Evolutionary conservation across 2,797 vertebrate genomes (phyloP).

Genomic region (Emys orbicularis): DNA sequence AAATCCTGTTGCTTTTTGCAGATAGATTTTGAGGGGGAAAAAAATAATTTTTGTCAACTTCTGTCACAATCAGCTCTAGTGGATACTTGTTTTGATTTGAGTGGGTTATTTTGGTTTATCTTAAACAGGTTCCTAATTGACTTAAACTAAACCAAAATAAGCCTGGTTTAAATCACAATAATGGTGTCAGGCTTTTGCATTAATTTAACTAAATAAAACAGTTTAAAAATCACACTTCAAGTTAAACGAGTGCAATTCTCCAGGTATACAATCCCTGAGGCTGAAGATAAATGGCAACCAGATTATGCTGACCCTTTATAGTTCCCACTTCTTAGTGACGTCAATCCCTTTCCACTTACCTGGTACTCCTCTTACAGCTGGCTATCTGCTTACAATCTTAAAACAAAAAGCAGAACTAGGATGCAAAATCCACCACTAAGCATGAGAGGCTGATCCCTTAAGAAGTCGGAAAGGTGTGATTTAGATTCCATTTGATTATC

Average conservation of each 20-base stretch:
- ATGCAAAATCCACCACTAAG: fast-evolving
- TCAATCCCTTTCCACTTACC: not conserved
- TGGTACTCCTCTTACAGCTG: not conserved
- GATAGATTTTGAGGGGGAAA: not conserved
- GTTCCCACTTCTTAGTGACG: not conserved
- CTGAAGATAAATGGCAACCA: not conserved
- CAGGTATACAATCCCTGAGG: not conserved
- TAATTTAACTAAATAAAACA: not conserved
- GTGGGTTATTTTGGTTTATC: not conserved
- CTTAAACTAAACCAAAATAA: not conserved
- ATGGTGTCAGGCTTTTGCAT: fast-evolving
- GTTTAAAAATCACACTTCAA: not conserved
- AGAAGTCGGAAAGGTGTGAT: not conserved
- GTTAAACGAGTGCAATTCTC: not conserved
- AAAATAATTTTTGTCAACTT: not conserved
- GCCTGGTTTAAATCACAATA: not conserved
- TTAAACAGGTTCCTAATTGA: not conserved
- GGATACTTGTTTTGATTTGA: not conserved
- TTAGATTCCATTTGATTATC: not conserved
- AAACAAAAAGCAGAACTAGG: not conserved
- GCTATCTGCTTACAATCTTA: not conserved
- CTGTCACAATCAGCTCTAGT: not conserved
- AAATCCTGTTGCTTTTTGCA: not conserved
- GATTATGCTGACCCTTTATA: not conserved
- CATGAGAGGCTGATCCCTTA: not conserved